Evolutionary conservation across 2,888 invertebrate species (phyloP), one percentile per base, ranked within the genome.

Genomic region (Anaspis maculata): DNA sequence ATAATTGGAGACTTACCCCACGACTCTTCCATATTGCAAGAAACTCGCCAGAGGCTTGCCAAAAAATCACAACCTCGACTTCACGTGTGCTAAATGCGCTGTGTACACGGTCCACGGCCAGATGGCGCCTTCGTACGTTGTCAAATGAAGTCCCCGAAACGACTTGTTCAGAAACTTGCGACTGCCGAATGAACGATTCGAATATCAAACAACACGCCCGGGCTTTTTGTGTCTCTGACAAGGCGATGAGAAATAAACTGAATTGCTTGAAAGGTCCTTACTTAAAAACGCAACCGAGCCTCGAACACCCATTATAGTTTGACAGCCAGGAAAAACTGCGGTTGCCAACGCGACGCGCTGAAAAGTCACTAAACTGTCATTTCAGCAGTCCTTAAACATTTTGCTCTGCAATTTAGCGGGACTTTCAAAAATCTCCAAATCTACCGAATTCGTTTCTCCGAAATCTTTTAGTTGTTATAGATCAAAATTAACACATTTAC

Each of bases 21-120:
- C 32, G 60, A 62, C 55, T 61, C n/a, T n/a, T n/a, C 62, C 65
- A 63, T 65, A 54, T 54, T 61, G 58, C 22, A 33, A 32, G 42
- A 46, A 47, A 41, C 47, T 44, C 27, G 25, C 24, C 37, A 23
- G 33, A 42, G 42, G 40, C 34, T 39, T 30, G 35, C 38, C 42
- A 31, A 42, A 41, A 45, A 46, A n/a, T n/a, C n/a, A n/a, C 38
- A 44, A 51, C 47, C 48, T 50, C 46, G 48, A 54, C 45, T 44
- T 58, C 60, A 59, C 58, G 60, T 60, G 60, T 58, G 50, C 49
- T 48, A 42, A 48, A 44, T 41, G 42, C 39, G 39, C 38, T 27
- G 22, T 28, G n/a, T n/a, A n/a, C n/a, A n/a, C n/a, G n/a, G n/a
- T n/a, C n/a, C n/a, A n/a, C n/a, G n/a, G n/a, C n/a, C 41, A 54